Evolutionary conservation across 2,113 vertebrate species (phyloP).

Genomic region (Steatornis caripensis): DNA sequence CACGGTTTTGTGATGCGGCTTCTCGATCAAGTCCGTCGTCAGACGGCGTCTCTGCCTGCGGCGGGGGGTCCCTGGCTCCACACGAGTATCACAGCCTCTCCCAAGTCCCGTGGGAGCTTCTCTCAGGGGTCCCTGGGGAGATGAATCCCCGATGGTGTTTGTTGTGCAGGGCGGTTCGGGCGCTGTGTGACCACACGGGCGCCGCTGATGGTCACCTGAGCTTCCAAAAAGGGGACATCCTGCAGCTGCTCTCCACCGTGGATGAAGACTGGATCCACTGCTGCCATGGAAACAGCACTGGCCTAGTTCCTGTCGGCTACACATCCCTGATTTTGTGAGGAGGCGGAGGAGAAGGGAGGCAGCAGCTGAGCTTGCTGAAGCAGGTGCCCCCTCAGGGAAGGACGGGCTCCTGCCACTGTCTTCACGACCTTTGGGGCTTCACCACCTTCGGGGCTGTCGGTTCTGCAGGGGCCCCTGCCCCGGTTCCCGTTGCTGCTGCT

Average conservation of each 20-base stretch:
- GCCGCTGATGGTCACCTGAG: constrained; percentile 74
- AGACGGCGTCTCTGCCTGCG: accelerated
- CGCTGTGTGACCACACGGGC: constrained; percentile 86
- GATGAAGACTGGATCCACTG: constrained; percentile 94
- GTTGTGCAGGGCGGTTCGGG: constrained; percentile 79
- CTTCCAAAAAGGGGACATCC: constrained; percentile 87
- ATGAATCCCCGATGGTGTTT: accelerated
- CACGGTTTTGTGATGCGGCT: background rate
- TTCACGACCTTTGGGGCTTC: background rate
- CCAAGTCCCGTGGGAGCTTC: accelerated
- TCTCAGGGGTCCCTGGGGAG: background rate
- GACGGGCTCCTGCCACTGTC: background rate
- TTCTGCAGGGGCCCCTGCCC: background rate
- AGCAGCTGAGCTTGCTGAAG: background rate
- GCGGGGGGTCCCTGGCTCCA: background rate
- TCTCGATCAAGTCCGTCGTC: background rate
- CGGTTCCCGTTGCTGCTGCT: background rate
- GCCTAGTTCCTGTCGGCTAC: constrained; percentile 89
- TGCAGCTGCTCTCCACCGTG: constrained; percentile 82
- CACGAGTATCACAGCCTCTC: accelerated
- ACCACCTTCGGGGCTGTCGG: background rate
- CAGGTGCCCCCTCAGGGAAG: background rate
- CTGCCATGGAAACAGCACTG: constrained; percentile 81
- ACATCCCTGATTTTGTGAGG: constrained; percentile 88
- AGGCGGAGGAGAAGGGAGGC: background rate